phyloP scores from a whole-genome alignment of 1,140 invertebrate genomes.

The Acyrthosiphon pisum region DNA sequence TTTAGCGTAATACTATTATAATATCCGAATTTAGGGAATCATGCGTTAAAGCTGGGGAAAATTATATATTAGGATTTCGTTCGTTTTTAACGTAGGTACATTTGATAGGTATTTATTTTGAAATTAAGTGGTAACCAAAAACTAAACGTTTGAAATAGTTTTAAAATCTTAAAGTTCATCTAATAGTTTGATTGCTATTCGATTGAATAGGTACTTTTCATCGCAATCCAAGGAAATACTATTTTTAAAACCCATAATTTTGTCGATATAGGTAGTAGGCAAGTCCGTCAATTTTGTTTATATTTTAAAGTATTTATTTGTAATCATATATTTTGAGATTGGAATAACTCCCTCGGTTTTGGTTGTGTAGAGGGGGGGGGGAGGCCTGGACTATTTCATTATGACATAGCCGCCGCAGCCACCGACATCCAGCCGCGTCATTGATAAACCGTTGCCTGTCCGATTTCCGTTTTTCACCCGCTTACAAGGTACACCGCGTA shows the following conservation, averaged over 20 bases:
- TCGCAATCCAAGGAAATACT: not conserved
- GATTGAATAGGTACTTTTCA: not conserved
- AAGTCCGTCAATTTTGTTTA: not conserved
- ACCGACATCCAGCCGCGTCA: not conserved
- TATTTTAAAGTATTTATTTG: not conserved
- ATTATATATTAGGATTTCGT: not conserved
- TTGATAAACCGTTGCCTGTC: slow-evolving; percentile 22
- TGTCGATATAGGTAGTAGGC: not conserved
- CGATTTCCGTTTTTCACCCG: slow-evolving; percentile 23
- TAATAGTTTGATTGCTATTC: not conserved
- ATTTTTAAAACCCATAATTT: not conserved
- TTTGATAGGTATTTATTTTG: too few species aligned
- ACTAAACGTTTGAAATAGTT: too few species aligned
- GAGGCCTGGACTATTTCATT: not conserved
- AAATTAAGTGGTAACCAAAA: too few species aligned
- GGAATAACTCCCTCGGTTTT: not conserved
- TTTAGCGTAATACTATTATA: not conserved
- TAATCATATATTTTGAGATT: not conserved
- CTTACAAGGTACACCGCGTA: not conserved
- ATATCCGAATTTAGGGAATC: too few species aligned
- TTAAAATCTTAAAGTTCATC: too few species aligned
- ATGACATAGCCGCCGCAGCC: not conserved
- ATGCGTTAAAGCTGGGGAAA: not conserved
- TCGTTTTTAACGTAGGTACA: too few species aligned
- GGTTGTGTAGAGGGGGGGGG: too few species aligned